Conservation (phyloP, 1,140 invertebrate species). For the Paralvinella palmiformis region DNA sequence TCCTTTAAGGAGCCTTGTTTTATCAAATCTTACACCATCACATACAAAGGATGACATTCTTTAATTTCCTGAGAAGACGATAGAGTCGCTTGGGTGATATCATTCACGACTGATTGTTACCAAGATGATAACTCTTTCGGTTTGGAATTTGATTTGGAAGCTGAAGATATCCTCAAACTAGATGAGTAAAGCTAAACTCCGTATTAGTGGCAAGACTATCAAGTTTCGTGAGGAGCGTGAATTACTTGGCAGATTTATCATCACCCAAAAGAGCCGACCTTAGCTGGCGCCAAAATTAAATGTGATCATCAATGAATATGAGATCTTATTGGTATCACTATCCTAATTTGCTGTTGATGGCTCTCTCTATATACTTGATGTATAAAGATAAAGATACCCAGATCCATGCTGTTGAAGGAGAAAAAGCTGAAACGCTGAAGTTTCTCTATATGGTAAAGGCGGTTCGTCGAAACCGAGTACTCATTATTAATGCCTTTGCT, state of each 20-base stretch:
- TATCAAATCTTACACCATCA: background rate
- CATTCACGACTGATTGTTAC: slow-evolving; percentile 1
- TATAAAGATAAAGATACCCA: background rate
- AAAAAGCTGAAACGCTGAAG: background rate
- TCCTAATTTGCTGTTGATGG: background rate
- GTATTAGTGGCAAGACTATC: background rate
- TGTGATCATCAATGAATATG: background rate
- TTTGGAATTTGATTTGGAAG: background rate
- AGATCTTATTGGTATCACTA: background rate
- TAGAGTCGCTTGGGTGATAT: background rate
- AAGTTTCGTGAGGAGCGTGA: slow-evolving; percentile 3
- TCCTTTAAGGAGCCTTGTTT: background rate
- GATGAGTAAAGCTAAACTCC: background rate
- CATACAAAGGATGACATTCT: background rate
- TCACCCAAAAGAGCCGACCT: slow-evolving; percentile 1
- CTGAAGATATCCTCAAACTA: background rate
- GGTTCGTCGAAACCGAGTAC: background rate
- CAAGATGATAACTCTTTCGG: background rate
- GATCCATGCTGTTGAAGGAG: background rate
- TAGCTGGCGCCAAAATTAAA: background rate
- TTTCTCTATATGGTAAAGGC: background rate
- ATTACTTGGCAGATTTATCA: background rate
- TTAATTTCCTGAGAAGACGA: background rate
- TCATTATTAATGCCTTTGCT: background rate
- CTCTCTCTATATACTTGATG: background rate